Base-by-base conservation (phyloP, 2,113 vertebrate genomes). In the Dascyllus trimaculatus region DNA sequence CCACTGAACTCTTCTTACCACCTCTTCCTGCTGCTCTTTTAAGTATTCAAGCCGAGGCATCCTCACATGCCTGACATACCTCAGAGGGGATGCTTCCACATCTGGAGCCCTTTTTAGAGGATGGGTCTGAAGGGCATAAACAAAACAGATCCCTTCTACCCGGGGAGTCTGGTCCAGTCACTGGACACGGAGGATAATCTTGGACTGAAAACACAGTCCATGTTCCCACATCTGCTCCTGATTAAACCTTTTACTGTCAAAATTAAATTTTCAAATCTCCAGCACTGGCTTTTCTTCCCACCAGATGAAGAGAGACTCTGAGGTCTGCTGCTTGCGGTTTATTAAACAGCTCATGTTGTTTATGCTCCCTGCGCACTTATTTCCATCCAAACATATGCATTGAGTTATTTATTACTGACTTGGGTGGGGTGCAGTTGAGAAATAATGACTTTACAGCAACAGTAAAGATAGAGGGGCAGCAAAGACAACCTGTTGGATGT, bases 151-250 rank as follows among this genome's bases (percentile, higher is more conserved):
- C 14, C 25, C 56, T 81, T 71, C 29, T 40, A 78, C 2, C 25
- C 38, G 46, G 38, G 5, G 19, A 51, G 69, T 69, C 45, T 67
- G 68, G 46, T 3, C 29, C n/a, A 6, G 15, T 61, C 49, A 22
- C 11, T 18, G 64, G 58, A 84, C 75, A 26, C 40, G 19, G 25
- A 75, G 56, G 80, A 60, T 21, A 59, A 48, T 22, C 61, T 15
- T 17, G n/a, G 38, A 25, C 51, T 25, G 18, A 71, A 81, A 77
- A 51, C 14, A 48, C 1, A 10, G n/a, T 56, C 21, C 77, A 80
- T 49, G 68, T 81, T 86, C 69, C 76, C 85, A 89, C 90, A 92
- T 93, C 87, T 93, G 91, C 82, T 76, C 85, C 83, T 56, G 26
- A 91, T 91, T 60, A 68, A 56, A 54, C 48, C 59, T 48, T 35